A percentile compares a stretch with the other conserved stretches of the same genome.
These are phyloP conservation scores for Drosophila albomicans DNA, from an alignment of 1,140 invertebrate species.

Conservation along the genomic window DNA sequence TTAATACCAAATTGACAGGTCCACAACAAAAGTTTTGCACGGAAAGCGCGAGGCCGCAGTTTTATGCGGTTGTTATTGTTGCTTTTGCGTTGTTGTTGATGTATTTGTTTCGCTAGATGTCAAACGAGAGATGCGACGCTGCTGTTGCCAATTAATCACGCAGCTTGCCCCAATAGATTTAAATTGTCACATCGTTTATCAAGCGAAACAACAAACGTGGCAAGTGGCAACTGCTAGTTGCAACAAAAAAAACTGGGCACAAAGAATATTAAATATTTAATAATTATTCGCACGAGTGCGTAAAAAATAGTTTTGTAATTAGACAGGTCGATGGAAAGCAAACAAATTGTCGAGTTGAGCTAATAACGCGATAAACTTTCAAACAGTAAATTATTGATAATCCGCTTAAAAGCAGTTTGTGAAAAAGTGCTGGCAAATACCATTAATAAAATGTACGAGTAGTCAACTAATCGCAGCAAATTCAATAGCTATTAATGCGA, in stretches of 20 bases:
- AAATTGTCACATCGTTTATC: slow-evolving; percentile 81
- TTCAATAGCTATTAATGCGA: slow-evolving; percentile 68
- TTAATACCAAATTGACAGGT: slow-evolving; percentile 74
- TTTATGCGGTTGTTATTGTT: slow-evolving; percentile 2
- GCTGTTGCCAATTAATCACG: slow-evolving; percentile 68
- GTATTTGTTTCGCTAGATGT: slow-evolving; percentile 61
- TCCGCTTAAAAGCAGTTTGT: slow-evolving; percentile 50
- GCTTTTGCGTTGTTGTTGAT: slow-evolving; percentile 32
- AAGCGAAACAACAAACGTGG: slow-evolving; percentile 29
- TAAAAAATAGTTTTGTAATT: slow-evolving; percentile 49
- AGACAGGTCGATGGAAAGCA: slow-evolving; percentile 17
- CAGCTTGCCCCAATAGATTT: slow-evolving; percentile 74
- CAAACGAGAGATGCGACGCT: slow-evolving; percentile 31
- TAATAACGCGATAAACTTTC: slow-evolving; percentile 54
- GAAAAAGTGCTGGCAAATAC: slow-evolving; percentile 17
- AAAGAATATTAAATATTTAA: slow-evolving; percentile 59
- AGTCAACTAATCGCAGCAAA: slow-evolving; percentile 46
- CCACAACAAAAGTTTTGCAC: slow-evolving; percentile 58
- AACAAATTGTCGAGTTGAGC: slow-evolving; percentile 36
- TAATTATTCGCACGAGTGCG: slow-evolving; percentile 36
- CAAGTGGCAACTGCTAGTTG: slow-evolving; percentile 15
- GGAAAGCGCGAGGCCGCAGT: neutral
- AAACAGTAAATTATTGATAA: slow-evolving; percentile 56
- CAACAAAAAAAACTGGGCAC: slow-evolving; percentile 8
- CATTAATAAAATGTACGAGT: slow-evolving; percentile 36